Evolutionary conservation across 2,113 vertebrate genomes (phyloP).

Genomic region (Dicaeum eximium): DNA sequence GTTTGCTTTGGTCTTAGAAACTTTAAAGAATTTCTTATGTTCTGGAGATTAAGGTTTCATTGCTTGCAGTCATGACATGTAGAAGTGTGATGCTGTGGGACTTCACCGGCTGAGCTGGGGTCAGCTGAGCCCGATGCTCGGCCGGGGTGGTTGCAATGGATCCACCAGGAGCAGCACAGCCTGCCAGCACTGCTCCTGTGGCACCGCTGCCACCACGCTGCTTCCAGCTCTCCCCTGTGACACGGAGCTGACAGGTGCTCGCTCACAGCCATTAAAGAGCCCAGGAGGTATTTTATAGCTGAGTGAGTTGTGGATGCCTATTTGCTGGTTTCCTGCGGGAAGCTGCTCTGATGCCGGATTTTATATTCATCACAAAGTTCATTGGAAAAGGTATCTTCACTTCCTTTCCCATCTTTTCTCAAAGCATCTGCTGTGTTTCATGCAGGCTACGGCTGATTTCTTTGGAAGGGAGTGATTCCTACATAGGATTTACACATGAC

Average conservation of each 20-base stretch:
- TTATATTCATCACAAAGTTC: background rate
- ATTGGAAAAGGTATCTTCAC: conserved; percentile 9
- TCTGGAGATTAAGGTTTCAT: background rate
- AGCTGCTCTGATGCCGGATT: background rate
- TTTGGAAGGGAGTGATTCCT: background rate
- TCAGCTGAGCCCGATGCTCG: accelerated
- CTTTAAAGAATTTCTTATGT: background rate
- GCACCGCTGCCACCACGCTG: accelerated
- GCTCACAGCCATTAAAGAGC: background rate
- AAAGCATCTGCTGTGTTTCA: conserved; percentile 25
- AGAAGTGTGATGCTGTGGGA: background rate
- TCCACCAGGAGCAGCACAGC: accelerated
- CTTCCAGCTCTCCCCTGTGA: background rate
- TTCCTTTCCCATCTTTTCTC: background rate
- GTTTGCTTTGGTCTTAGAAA: background rate
- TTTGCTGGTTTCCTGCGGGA: background rate
- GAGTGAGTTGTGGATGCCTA: background rate
- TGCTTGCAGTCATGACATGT: background rate
- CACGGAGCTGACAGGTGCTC: background rate
- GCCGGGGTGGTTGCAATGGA: background rate
- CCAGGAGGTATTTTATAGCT: background rate
- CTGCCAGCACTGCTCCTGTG: background rate
- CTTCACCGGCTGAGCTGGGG: background rate
- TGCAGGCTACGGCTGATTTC: background rate
- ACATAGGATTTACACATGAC: conserved; percentile 22